Evolutionary conservation across 2,888 invertebrate species (phyloP).

Genomic region (Scaptomyza caliginosa): DNA sequence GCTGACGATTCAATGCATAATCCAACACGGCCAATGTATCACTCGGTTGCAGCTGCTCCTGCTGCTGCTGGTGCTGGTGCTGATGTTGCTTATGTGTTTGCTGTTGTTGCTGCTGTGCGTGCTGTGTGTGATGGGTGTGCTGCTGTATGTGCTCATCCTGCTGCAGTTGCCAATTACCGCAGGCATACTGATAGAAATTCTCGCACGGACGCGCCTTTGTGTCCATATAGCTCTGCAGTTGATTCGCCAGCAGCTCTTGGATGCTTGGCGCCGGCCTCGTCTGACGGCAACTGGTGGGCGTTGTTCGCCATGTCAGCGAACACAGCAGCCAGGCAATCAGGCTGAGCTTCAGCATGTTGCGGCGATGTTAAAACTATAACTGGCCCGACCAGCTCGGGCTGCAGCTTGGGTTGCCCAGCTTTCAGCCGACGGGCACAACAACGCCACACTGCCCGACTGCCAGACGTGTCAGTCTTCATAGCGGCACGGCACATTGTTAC

Average conservation of each 20-base stretch:
- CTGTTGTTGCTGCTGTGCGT: constrained; percentile 7
- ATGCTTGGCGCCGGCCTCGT: constrained; percentile 64
- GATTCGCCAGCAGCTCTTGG: constrained; percentile 74
- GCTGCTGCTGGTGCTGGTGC: constrained; percentile 17
- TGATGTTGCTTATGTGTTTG: constrained; percentile 1
- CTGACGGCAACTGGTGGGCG: constrained; percentile 78
- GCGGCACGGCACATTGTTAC: constrained; percentile 34
- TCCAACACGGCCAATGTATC: constrained; percentile 79
- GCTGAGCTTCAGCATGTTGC: constrained; percentile 76
- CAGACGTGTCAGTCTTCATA: constrained; percentile 69
- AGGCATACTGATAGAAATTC: constrained; percentile 82
- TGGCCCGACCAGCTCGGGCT: constrained; percentile 17
- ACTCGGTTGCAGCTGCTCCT: constrained; percentile 70
- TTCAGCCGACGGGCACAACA: constrained; percentile 9
- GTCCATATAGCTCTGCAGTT: constrained; percentile 80
- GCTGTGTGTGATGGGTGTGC: not conserved
- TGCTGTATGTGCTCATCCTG: constrained; percentile 51
- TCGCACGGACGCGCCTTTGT: constrained; percentile 78
- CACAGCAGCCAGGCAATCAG: constrained; percentile 65
- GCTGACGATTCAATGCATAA: constrained; percentile 72
- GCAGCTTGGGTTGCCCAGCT: not conserved
- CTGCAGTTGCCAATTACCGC: constrained; percentile 81
- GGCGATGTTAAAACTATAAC: constrained; percentile 32
- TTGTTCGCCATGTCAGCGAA: constrained; percentile 80
- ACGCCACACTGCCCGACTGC: constrained; percentile 15